Percentiles rank a stretch among this genome's conserved stretches.
phyloP scores from a whole-genome alignment of 2,888 invertebrate genomes.

The Cremastinae sp. region DNA sequence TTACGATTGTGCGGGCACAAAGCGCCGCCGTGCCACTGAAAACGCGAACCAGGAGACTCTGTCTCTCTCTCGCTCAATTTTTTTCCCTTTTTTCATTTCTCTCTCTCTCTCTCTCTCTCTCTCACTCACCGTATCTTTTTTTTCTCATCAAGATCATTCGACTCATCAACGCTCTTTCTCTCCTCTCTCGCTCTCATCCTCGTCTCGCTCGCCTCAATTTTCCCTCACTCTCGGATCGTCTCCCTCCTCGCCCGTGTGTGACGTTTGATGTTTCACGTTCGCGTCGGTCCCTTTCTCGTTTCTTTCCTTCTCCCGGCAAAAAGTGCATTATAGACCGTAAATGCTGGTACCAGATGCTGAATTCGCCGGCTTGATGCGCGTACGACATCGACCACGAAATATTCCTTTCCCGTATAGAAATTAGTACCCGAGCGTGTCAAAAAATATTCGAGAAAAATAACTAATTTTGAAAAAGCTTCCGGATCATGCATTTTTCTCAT shows the following conservation, averaged over 20 bases:
- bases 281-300: slow-evolving; percentile 65
- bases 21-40: slow-evolving; percentile 77
- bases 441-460: too few species aligned
- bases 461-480: too few species aligned
- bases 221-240: slow-evolving; percentile 49
- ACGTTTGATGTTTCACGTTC: slow-evolving; percentile 74
- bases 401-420: not conserved
- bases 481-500: too few species aligned
- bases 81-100: slow-evolving; percentile 48
- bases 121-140: slow-evolving; percentile 42
- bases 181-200: slow-evolving; percentile 44
- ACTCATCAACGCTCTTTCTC: slow-evolving; percentile 51
- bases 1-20: slow-evolving; percentile 77
- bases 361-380: slow-evolving; percentile 60
- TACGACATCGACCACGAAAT: slow-evolving; percentile 35
- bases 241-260: slow-evolving; percentile 56
- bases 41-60: slow-evolving; percentile 69
- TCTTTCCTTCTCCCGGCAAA: slow-evolving; percentile 66
- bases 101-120: slow-evolving; percentile 20
- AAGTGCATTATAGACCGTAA: slow-evolving; percentile 76
- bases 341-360: slow-evolving; percentile 73
- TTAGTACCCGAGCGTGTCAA: not conserved
- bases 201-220: slow-evolving; percentile 50
- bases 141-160: slow-evolving; percentile 31
- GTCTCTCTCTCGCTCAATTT: slow-evolving; percentile 40